Conservation (phyloP, 1,140 invertebrate species). For the Lepidurus packardi region DNA sequence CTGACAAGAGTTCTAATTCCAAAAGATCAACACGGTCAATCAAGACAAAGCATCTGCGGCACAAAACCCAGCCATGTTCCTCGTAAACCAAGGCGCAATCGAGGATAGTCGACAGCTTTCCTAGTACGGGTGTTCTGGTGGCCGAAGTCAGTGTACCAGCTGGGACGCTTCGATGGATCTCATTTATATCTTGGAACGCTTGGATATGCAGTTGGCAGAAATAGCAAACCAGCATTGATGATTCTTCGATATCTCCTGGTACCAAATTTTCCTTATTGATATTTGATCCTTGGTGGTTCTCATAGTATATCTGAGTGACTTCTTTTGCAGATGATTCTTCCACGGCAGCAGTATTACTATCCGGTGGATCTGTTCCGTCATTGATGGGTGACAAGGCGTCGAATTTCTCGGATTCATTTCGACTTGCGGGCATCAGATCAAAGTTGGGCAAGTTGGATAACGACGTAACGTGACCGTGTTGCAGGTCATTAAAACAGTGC, state of each 20-base stretch:
- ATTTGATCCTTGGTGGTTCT: background rate
- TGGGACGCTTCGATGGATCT: background rate
- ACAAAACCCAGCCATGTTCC: background rate
- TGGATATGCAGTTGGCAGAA: constrained; percentile 9
- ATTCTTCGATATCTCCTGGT: background rate
- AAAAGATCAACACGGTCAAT: background rate
- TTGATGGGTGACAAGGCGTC: background rate
- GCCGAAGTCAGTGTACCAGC: background rate
- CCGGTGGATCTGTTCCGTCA: background rate
- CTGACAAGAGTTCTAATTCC: background rate
- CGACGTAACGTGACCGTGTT: background rate
- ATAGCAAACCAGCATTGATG: background rate
- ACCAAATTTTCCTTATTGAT: constrained; percentile 16
- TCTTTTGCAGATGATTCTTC: background rate
- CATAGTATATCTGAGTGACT: background rate
- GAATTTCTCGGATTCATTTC: background rate
- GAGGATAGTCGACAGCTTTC: background rate
- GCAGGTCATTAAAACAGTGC: background rate
- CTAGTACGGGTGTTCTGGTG: background rate
- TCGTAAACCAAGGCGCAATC: background rate
- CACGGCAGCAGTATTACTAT: background rate
- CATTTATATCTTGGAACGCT: constrained; percentile 2
- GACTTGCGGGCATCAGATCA: background rate
- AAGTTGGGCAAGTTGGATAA: background rate
- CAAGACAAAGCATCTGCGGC: background rate